Percentiles rank a stretch among this genome's conserved stretches.
Conservation (phyloP, 30 jellyfish, hydroid and myxozoan species). For the Nemopilema nomurai region DNA sequence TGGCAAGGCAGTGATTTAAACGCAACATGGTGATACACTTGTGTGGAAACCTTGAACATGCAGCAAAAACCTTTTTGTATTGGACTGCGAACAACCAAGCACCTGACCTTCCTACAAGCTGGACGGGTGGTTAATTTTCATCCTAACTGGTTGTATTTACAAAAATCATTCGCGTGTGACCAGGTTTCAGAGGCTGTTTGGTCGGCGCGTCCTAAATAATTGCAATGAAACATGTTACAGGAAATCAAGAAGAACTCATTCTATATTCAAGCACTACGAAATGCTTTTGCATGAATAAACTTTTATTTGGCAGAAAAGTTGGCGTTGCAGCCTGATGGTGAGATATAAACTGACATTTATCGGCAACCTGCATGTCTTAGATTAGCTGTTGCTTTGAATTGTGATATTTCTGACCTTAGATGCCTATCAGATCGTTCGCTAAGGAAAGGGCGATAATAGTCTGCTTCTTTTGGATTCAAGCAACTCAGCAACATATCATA, state of each 20-base stretch:
- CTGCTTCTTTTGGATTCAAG: too few relatives aligned
- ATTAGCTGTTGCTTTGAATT: too few relatives aligned
- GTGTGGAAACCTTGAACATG: too few relatives aligned
- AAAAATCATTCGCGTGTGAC: conserved; percentile 7
- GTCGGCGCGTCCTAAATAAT: conserved; percentile 40
- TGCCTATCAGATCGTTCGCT: too few relatives aligned
- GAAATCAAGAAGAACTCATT: background rate
- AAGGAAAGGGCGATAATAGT: too few relatives aligned
- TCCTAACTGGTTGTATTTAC: conserved; percentile 31
- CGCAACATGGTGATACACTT: too few relatives aligned
- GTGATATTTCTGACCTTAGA: too few relatives aligned
- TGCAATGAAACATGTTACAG: background rate
- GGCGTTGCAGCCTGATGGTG: background rate
- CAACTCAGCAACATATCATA: too few relatives aligned
- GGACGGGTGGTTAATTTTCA: conserved; percentile 24
- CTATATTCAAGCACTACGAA: background rate
- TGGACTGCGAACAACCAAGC: background rate
- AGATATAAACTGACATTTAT: too few relatives aligned
- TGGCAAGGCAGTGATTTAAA: too few relatives aligned
- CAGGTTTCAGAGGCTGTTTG: conserved; percentile 32
- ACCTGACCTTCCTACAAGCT: background rate
- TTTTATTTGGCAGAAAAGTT: background rate
- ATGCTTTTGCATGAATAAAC: background rate
- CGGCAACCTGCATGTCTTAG: too few relatives aligned
- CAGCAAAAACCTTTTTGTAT: background rate